Conservation (phyloP, 2,113 vertebrate genomes). For the Ciconia stormi region DNA sequence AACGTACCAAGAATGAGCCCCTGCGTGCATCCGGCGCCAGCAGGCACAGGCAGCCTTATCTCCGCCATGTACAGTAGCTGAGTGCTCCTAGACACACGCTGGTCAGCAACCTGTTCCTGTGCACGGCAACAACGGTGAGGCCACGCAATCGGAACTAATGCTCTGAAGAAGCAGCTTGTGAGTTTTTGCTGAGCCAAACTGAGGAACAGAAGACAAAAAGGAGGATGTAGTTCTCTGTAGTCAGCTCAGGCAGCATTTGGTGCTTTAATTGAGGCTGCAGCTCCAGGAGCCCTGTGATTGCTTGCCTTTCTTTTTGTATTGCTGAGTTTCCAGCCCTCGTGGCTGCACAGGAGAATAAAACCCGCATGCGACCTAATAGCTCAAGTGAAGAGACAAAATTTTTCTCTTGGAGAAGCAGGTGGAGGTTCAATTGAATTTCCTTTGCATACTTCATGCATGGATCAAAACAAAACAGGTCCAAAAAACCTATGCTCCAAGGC, state of each 20-base stretch:
- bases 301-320: background rate
- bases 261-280: background rate
- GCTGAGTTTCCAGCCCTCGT: background rate
- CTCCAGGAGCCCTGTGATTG: background rate
- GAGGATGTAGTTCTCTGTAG: background rate
- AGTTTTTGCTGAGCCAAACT: background rate
- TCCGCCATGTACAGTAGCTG: background rate
- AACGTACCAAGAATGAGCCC: fast-evolving
- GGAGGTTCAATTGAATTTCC: background rate
- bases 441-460: background rate
- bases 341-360: background rate
- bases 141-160: fast-evolving
- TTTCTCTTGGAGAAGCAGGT: background rate
- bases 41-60: background rate
- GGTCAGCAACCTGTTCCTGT: background rate
- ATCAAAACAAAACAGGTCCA: too few species aligned
- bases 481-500: background rate
- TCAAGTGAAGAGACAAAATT: background rate
- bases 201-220: background rate
- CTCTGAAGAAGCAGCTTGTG: background rate
- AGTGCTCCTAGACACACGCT: background rate
- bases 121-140: fast-evolving
- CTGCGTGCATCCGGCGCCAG: background rate
- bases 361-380: fast-evolving
- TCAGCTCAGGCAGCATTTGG: background rate